Base-by-base conservation (phyloP, 2,113 vertebrate species). In the Amia ocellicauda region DNA sequence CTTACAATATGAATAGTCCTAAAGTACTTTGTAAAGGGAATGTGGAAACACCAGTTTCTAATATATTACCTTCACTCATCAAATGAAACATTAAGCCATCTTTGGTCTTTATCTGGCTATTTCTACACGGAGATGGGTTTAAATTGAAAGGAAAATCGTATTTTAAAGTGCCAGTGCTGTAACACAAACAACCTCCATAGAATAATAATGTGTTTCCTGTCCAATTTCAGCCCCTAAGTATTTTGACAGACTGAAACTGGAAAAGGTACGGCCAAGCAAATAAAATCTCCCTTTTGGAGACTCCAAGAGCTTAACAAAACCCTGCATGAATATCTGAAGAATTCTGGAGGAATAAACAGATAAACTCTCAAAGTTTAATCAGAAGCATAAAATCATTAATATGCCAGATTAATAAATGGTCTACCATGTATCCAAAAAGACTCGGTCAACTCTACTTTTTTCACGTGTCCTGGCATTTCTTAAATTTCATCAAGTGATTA, bases 381-480 rank as follows among this genome's bases (percentile, higher is more conserved):
- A 83, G 80, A 92, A 90, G 91, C 91, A 93, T 92, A 86, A 91
- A 93, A 89, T 93, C 86, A 91, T 94, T 92, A 91, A 85, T 88
- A 91, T 90, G 83, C 84, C 86, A 85, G 82, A 80, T 88, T 93
- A 90, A 90, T 86, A 92, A 93, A 92, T 88, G 69, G 76, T 53
- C 73, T 83, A 77, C 60, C 73, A 77, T 72, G 64, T 11, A 70
- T 70, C 50, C 52, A 67, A 80, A 71, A 42, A 66, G 55, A 78
- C 56, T 56, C 62, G 49, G 72, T 42, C 40, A 68, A 27, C 40
- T 68, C 61, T 70, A 16, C 17, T 58, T 22, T 50, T 74, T 52
- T 68, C 66, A 68, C 50, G 71, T 50, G 31, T 36, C 31, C 31
- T 36, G 31, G 31, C 11, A 36, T 36, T 36, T 36, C 11, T 5